Base-by-base conservation (phyloP, 2,797 vertebrate species). In the Salmo trutta region DNA sequence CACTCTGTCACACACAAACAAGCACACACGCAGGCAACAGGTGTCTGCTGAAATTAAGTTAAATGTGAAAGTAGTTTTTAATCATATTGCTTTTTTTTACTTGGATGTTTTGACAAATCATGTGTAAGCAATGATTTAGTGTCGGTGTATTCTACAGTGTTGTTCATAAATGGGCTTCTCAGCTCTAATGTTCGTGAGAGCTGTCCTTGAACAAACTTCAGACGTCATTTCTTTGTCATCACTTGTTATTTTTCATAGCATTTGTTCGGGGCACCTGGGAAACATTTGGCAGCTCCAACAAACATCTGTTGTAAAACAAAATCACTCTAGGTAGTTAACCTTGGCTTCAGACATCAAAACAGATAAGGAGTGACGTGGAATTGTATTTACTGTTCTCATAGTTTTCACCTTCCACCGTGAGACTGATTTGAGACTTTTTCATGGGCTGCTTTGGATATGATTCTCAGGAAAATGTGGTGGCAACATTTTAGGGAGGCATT, bases 181-280 rank as follows among this genome's bases (percentile, higher is more conserved):
- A 29, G 76, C 47, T 52, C 54, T 56, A 47, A 75, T 66, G 66
- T 78, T 80, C 79, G 24, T 78, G 75, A 83, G 77, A 79, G 29
- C 54, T 70, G 77, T 79, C 82, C 81, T 82, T 75, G 75, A 84
- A 83, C 73, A 78, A 83, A 78, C 77, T 87, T 79, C 71, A 77
- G 21, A 70, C 54, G 27, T 62, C 72, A 52, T 71, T 79, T 76
- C 82, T 70, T 80, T 51, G 70, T 70, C 80, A 77, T 73, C 53
- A 41, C 74, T 79, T 77, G 78, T 84, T 81, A 77, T 78, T 86
- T 47, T 80, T 83, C 81, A 76, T 82, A 77, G 75, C 74, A 68
- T 76, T 81, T 86, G 78, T 85, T 78, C 69, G 56, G 74, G 71
- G 52, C 74, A 82, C 85, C 85, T 85, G 83, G 85, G 78, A 83